These are phyloP conservation scores for Hystrix cristata DNA, from an alignment of 2,113 vertebrate species.

Conservation along the genomic window DNA sequence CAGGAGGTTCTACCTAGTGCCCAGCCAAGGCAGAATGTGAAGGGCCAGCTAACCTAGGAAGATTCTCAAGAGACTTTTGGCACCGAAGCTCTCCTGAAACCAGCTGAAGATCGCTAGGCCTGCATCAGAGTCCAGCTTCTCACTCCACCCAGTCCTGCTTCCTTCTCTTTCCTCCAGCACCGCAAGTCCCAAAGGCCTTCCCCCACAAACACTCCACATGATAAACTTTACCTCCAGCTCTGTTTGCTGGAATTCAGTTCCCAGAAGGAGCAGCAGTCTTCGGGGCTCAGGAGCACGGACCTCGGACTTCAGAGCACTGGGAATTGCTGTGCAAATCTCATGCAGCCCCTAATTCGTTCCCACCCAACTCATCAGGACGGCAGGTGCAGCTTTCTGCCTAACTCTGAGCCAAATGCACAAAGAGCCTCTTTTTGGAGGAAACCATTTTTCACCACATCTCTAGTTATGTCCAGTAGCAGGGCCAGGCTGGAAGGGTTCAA, in stretches of 20 bases:
- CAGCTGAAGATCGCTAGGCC: accelerated
- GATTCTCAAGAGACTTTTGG: too few species aligned
- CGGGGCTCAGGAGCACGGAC: neutral
- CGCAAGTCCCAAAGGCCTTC: neutral
- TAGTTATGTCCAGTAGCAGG: neutral
- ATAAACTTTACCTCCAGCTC: neutral
- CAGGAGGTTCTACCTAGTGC: neutral
- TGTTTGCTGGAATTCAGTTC: neutral
- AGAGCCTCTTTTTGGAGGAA: neutral
- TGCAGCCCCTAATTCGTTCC: too few species aligned
- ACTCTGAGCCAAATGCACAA: neutral
- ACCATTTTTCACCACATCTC: neutral
- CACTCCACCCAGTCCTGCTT: too few species aligned
- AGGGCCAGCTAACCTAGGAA: neutral
- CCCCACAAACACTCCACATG: too few species aligned
- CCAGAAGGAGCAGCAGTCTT: neutral
- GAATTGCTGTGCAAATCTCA: neutral
- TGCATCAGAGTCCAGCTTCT: neutral
- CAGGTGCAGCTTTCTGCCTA: neutral
- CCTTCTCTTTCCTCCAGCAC: neutral
- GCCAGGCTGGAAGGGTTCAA: too few species aligned
- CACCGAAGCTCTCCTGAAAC: too few species aligned
- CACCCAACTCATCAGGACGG: accelerated
- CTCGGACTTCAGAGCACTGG: neutral
- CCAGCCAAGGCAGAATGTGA: neutral